Percentiles rank a stretch among this genome's conserved stretches.
Conservation (phyloP, 2,113 vertebrate species). For the Hippopotamus amphibius region DNA sequence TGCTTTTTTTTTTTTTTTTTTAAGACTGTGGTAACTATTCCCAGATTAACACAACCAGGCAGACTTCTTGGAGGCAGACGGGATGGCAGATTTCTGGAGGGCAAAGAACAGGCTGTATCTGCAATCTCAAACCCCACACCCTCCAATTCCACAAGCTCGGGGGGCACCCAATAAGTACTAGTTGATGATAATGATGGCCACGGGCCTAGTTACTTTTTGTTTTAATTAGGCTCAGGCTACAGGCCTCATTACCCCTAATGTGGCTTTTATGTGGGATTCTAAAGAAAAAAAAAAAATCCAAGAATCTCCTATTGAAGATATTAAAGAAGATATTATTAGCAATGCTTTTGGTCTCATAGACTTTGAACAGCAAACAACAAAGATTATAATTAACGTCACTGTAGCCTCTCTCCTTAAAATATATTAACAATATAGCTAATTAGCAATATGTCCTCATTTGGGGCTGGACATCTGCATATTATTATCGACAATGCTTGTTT, state of each 20-base stretch:
- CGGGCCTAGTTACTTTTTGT: conserved; percentile 73
- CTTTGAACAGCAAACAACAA: conserved; percentile 82
- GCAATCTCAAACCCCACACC: conserved; percentile 53
- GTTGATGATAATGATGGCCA: conserved; percentile 79
- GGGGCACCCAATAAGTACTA: conserved; percentile 72
- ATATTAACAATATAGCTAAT: conserved; percentile 83
- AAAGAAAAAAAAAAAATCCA: conserved; percentile 67
- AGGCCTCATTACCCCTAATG: conserved; percentile 76
- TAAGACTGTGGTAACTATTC: conserved; percentile 49
- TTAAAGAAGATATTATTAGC: conserved; percentile 84
- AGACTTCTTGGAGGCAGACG: conserved; percentile 66
- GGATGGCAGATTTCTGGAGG: conserved; percentile 66
- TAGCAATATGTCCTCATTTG: conserved; percentile 81
- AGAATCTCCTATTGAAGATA: conserved; percentile 79
- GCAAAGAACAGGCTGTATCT: conserved; percentile 61
- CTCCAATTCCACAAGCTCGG: conserved; percentile 53
- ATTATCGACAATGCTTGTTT: conserved; percentile 82
- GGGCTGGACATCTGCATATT: conserved; percentile 81
- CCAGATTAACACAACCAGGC: conserved; percentile 70
- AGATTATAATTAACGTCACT: conserved; percentile 80
- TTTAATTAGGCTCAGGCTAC: conserved; percentile 80
- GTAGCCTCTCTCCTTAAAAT: conserved; percentile 77
- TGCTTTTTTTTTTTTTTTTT: not conserved
- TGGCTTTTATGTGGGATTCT: conserved; percentile 82
- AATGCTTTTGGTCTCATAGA: conserved; percentile 77